Evolutionary conservation across 2,888 invertebrate species (phyloP).

Genomic region (Automeris io): DNA sequence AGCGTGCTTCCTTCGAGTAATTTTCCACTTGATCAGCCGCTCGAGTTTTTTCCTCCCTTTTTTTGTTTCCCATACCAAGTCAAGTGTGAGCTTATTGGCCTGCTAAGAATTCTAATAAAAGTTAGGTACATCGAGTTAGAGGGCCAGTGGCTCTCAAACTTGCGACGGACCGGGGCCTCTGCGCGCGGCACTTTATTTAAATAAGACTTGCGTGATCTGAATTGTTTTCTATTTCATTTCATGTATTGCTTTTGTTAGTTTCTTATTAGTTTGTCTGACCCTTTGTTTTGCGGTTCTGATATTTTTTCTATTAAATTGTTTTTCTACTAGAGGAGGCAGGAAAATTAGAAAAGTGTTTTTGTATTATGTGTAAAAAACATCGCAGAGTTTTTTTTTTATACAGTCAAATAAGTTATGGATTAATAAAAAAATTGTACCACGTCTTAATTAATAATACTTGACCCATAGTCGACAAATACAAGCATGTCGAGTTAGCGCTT

Average conservation of each 20-base stretch:
- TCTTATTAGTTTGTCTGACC: neutral
- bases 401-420: no score
- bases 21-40: constrained; percentile 61
- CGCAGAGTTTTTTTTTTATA: no score
- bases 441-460: no score
- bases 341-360: no score
- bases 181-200: constrained; percentile 32
- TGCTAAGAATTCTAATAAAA: constrained; percentile 64
- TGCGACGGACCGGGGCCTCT: constrained; percentile 15
- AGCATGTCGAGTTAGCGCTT: no score
- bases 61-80: constrained; percentile 42
- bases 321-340: no score
- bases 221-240: constrained; percentile 12
- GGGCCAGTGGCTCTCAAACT: constrained; percentile 37
- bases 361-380: no score
- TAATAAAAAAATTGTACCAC: no score
- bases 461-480: no score
- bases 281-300: neutral
- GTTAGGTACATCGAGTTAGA: constrained; percentile 45
- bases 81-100: constrained; percentile 55
- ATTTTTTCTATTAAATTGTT: neutral
- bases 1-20: constrained; percentile 50
- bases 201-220: constrained; percentile 26
- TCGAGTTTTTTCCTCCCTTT: constrained; percentile 37
- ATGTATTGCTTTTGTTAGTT: neutral